Percentiles rank a stretch among this genome's conserved stretches.
phyloP scores from a whole-genome alignment of 2,797 vertebrate species.

The Salarias fasciatus region DNA sequence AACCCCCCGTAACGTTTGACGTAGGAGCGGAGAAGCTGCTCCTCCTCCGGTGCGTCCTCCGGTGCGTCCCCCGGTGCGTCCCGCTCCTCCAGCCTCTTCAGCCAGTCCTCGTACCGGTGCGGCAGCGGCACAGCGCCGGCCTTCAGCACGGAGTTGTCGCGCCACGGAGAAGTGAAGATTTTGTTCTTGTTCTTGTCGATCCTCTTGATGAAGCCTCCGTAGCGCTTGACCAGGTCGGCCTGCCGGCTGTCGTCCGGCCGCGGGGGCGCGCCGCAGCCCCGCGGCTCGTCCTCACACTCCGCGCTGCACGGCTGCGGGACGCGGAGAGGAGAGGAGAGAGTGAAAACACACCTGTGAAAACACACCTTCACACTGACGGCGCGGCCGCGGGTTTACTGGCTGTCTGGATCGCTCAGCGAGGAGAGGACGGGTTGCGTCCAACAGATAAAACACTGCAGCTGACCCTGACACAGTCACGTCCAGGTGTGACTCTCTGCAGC shows the following conservation, averaged over 20 bases:
- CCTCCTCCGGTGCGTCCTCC: slow-evolving; percentile 57
- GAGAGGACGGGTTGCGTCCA: too few relatives aligned
- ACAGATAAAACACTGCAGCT: too few relatives aligned
- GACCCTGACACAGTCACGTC: too few relatives aligned
- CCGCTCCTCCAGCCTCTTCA: slow-evolving; percentile 73
- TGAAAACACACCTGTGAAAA: background rate
- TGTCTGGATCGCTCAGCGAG: too few relatives aligned
- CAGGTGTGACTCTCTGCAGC: too few relatives aligned
- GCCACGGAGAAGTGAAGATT: slow-evolving; percentile 71
- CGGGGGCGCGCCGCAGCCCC: slow-evolving; percentile 83
- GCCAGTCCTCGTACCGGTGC: slow-evolving; percentile 78
- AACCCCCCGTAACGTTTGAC: slow-evolving; percentile 93
- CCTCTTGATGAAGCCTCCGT: slow-evolving; percentile 85
- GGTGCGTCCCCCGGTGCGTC: slow-evolving; percentile 62
- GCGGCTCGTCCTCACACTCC: slow-evolving; percentile 83
- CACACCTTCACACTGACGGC: too few relatives aligned
- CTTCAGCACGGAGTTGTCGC: slow-evolving; percentile 78
- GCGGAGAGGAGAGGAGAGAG: background rate
- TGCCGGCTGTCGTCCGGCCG: slow-evolving; percentile 63
- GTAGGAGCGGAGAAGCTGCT: slow-evolving; percentile 39
- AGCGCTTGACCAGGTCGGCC: slow-evolving; percentile 74
- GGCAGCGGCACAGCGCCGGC: slow-evolving; percentile 63
- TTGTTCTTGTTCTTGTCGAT: slow-evolving; percentile 86
- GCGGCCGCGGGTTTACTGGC: too few relatives aligned
- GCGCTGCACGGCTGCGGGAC: slow-evolving; percentile 87